phyloP scores from a whole-genome alignment of 2,113 vertebrate genomes.

The Podiceps cristatus region DNA sequence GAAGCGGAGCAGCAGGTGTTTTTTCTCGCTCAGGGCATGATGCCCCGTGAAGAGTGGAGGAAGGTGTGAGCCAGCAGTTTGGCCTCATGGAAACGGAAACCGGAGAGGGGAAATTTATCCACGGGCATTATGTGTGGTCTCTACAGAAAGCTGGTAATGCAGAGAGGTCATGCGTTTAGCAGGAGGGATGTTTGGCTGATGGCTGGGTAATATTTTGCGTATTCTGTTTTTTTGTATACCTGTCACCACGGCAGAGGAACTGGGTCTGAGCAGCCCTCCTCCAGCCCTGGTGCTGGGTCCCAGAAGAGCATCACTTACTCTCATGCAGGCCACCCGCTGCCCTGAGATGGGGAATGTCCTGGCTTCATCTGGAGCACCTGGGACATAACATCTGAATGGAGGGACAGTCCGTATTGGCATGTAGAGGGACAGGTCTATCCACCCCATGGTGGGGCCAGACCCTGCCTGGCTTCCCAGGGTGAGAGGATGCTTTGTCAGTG shows the following conservation, averaged over 20 bases:
- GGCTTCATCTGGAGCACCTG: not conserved
- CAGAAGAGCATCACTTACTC: not conserved
- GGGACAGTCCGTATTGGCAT: not conserved
- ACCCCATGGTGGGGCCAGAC: not conserved
- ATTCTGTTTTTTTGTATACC: not conserved
- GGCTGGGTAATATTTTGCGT: not conserved
- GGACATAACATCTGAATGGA: not conserved
- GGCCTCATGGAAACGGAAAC: conserved; percentile 49
- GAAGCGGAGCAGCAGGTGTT: not conserved
- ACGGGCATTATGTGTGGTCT: conserved; percentile 60
- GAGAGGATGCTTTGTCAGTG: not conserved
- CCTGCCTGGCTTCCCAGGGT: not conserved
- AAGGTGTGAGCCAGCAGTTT: conserved; percentile 55
- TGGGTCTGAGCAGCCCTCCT: not conserved
- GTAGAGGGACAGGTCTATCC: not conserved
- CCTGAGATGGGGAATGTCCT: not conserved
- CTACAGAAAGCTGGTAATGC: conserved; percentile 33
- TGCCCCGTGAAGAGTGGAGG: conserved; percentile 16
- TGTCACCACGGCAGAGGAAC: not conserved
- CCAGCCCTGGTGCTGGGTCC: not conserved
- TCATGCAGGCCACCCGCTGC: not conserved
- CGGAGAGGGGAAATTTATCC: conserved; percentile 43
- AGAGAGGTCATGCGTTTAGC: not conserved
- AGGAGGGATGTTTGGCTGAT: not conserved
- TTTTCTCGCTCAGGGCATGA: not conserved